Evolutionary conservation across 2,113 vertebrate genomes (phyloP), one percentile per base, ranked within the genome.

Genomic region (Hiodon alosoides): DNA sequence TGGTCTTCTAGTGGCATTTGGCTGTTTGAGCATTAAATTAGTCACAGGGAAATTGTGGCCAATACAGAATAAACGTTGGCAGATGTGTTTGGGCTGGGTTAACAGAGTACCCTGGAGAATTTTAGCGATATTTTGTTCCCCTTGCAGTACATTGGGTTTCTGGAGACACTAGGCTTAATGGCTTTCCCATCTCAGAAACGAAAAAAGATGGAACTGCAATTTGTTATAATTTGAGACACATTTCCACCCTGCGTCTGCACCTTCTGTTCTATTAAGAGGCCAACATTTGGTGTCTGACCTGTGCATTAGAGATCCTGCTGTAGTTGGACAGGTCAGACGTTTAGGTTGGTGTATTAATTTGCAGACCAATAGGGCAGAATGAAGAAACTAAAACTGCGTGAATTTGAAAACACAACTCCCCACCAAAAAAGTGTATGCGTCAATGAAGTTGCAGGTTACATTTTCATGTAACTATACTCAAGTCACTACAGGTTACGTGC

Each of bases 141-240:
- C 65, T 65, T 61, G 61, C 72, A 64, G 59, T 61, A 53, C 61
- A 17, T 53, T 17, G 51, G 55, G 51, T 66, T 65, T 66, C 50
- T 65, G 59, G 51, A 31, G 51, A 54, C 60, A 51, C 61, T 62
- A 46, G 50, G 61, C 61, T 17, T 73, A 55, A 73, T 73, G 61
- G 9, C 51, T 54, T 65, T 47, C 64, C 11, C 64, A 47, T 10
- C 8, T 48, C 31, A 61, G 61, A 61, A 73, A 73, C 72, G 51
- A 61, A 52, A 73, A 53, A 66, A 47, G 51, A 3, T 66, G 61
- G 72, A 73, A 16, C 72, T 65, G 59, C 59, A 64, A 47, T 73
- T 73, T 73, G 71, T 73, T 64, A 17, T 50, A 73, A 73, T 73
- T 52, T 73, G 72, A 66, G 48, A 46, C 72, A 60, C 64, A 66